Evolutionary conservation across 35 echinoderm and acorn worm species (phyloP), one percentile per base, ranked within the genome.

Genomic region (Hemicentrotus pulcherrimus): DNA sequence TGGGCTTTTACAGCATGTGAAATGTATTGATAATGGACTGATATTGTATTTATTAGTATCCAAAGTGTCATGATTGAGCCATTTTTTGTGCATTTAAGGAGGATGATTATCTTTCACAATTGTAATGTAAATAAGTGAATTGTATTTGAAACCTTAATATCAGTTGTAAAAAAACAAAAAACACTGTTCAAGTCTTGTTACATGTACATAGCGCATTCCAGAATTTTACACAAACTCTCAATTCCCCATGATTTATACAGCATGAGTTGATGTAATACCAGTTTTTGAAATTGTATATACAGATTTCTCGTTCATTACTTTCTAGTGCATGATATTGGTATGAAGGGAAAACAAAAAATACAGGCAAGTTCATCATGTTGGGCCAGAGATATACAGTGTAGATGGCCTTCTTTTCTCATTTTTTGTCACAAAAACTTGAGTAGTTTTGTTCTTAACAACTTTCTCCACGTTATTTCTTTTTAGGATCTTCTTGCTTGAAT

Each of bases 121-220:
- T 78, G 65, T 78, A 78, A 6, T 78, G 65, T 78, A 28, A 78
- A 78, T 22, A 78, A 78, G 3, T 78, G 19, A 78, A 78, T 78
- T 78, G 61, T 28, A 70, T 70, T 59, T 70, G 24, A 15, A 78
- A 15, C 24, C 4, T 22, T 78, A n/a, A 78, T 78, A 4, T 78
- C 65, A 78, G 65, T 78, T 78, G 24, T 22, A n/a, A 18, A 28
- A 22, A 78, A 28, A 10, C 5, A 59, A 22, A 78, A 78, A n/a
- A 28, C 24, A n/a, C 24, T 78, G 65, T 78, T 78, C 22, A 78
- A 78, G 28, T 78, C 65, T 78, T 28, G 65, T 78, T 78, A 78
- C 65, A 78, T 78, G 65, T 78, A 78, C 65, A 78, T 78, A 78
- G 65, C 19, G 65, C 65, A 78, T 78, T 78, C 65, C 65, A 78